phyloP scores from a whole-genome alignment of 2,113 vertebrate species.

The Vimba vimba region DNA sequence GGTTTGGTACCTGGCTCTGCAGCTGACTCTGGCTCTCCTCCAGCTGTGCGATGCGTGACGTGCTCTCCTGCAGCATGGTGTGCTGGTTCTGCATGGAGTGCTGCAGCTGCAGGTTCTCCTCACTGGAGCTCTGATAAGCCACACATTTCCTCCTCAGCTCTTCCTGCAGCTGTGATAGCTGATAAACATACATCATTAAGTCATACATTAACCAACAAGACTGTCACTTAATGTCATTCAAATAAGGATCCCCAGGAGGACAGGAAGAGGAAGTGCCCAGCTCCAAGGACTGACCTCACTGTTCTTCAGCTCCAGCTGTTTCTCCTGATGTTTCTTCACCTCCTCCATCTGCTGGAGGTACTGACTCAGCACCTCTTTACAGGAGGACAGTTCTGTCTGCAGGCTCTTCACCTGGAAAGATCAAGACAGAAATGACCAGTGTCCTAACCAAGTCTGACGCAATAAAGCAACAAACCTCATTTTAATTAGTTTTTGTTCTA shows the following conservation, averaged over 20 bases:
- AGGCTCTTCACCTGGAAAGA: slow-evolving; percentile 80
- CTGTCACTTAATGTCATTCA: neutral
- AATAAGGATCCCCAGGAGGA: neutral
- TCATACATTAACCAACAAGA: neutral
- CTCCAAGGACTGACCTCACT: slow-evolving; percentile 76
- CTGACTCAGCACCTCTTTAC: slow-evolving; percentile 81
- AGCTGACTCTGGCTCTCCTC: slow-evolving; percentile 88
- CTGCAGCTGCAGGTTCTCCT: slow-evolving; percentile 87
- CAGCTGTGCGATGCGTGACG: slow-evolving; percentile 82
- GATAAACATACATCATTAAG: slow-evolving; percentile 35
- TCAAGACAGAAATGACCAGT: neutral
- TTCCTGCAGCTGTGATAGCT: slow-evolving; percentile 85
- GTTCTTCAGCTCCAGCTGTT: slow-evolving; percentile 79
- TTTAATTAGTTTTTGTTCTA: neutral
- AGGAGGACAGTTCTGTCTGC: slow-evolving; percentile 80
- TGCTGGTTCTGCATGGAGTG: slow-evolving; percentile 87
- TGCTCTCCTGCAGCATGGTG: slow-evolving; percentile 91
- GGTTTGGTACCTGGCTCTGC: slow-evolving; percentile 81
- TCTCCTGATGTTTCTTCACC: slow-evolving; percentile 79
- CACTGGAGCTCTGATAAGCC: slow-evolving; percentile 76
- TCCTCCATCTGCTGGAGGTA: slow-evolving; percentile 83
- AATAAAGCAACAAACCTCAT: neutral
- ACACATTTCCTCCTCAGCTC: slow-evolving; percentile 80
- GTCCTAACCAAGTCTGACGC: neutral
- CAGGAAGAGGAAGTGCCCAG: slow-evolving; percentile 12